Conservation (phyloP, 2,888 invertebrate species). For the Ellobium chinense region DNA sequence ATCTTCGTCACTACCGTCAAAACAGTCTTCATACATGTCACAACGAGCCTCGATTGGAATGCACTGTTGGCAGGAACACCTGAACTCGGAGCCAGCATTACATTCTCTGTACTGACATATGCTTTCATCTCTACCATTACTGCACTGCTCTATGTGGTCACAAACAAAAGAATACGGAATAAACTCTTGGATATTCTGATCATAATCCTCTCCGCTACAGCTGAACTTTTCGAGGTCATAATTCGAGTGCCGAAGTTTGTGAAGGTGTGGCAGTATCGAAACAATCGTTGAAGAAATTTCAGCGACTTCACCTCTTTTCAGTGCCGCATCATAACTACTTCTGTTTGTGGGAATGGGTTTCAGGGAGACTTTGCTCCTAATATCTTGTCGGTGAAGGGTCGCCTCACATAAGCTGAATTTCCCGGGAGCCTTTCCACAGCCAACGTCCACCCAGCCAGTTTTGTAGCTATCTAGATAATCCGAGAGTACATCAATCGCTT, state of each 20-base stretch:
- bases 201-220: slow-evolving; percentile 3
- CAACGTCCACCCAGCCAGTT: not conserved
- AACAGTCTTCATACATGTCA: slow-evolving; percentile 8
- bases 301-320: too few species aligned
- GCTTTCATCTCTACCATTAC: not conserved
- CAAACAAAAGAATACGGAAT: slow-evolving; percentile 12
- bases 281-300: too few species aligned
- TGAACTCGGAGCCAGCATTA: not conserved
- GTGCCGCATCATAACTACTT: too few species aligned
- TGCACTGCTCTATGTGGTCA: slow-evolving; percentile 13
- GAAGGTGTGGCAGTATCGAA: too few species aligned
- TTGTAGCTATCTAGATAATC: not conserved
- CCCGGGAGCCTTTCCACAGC: not conserved
- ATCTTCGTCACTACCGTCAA: slow-evolving; percentile 16
- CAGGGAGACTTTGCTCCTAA: not conserved
- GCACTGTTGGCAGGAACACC: slow-evolving; percentile 14
- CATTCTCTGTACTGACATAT: not conserved
- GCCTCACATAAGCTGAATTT: not conserved
- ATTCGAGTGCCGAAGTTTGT: too few species aligned
- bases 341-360: not conserved
- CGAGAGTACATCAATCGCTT: too few species aligned
- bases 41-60: slow-evolving; percentile 11
- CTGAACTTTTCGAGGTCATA: not conserved
- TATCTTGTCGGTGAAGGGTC: not conserved
- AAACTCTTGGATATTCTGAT: not conserved